Base-by-base conservation (phyloP, 2,797 vertebrate genomes). In the Darevskia nairensis region DNA sequence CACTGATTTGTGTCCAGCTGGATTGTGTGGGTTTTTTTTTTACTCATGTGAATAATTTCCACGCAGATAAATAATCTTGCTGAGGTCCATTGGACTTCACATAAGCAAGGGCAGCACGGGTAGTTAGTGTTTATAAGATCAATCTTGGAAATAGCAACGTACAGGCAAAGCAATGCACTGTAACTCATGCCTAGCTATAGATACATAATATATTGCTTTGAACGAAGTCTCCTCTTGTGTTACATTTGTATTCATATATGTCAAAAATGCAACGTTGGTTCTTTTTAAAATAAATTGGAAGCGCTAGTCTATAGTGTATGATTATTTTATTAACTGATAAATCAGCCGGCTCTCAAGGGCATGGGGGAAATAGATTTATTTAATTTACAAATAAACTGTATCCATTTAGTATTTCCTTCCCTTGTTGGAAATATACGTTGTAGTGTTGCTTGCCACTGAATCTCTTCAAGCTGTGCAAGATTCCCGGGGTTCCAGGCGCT, bases 251-350 rank as follows among this genome's bases (percentile, higher is more conserved):
- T 95, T 94, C 89, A 94, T 93, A 93, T 92, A 87, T 79, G 93
- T 94, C 91, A 93, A 93, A 95, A 95, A 95, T 81, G 71, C 86
- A 92, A 80, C 93, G 84, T 93, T 95, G 94, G 93, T 93, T 93
- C 90, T 95, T 95, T 95, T 92, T 77, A 92, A 96, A 94, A 93
- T 94, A 95, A 95, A 95, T 94, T 95, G 85, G 84, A 95, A 95
- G 86, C 78, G 91, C 93, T 89, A 93, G 88, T 88, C 95, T 94
- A 87, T 93, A 61, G 89, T 93, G 78, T 96, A 93, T 93, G 94
- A 94, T 94, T 96, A 93, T 96, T 95, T 95, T 95, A 92, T 94
- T 95, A 96, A 95, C 90, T 93, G 92, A 95, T 93, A 96, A 93
- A 95, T 95, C 91, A 95, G 79, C 68, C 83, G n/a, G 59, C 71